Evolutionary conservation across 35 echinoderm and acorn worm species (phyloP), one percentile per base, ranked within the genome.

Genomic region (Chiridota heheva): DNA sequence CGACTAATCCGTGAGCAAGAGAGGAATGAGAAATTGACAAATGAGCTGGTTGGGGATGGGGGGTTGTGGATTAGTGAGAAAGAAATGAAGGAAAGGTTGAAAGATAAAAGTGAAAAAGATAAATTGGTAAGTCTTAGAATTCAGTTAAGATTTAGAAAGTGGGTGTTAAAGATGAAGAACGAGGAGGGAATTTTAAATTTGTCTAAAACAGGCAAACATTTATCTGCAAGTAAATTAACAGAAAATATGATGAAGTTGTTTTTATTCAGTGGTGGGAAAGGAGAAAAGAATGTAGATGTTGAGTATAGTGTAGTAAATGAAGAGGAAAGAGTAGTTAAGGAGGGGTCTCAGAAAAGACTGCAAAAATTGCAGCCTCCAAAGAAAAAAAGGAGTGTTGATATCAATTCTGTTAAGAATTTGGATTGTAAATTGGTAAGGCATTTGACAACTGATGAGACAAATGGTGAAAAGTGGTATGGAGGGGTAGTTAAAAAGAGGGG

Each of bases 181-280:
- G 45, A 82, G 38, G 79, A 65, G 28, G 61, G 62, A 47, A 4
- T 82, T 31, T 48, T 82, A 30, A 82, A 82, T 65, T 34, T 82
- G 42, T 82, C 79, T 20, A 48, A 33, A 20, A 42, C 39, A 5
- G 77, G 56, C 2, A 42, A 31, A 28, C 16, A 60, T 4, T 67
- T 67, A 43, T 41, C 40, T 20, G 24, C 80, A 30, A 7, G 44
- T 24, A 37, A 71, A 40, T 58, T 80, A 40, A 87, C 18, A 59
- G 17, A 24, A 24, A 29, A 58, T 27, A 7, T 71, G 7, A 71
- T n/a, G 4, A 2, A 1, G 30, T 12, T 71, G 1, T 13, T 71
- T 20, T 18, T n/a, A n/a, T 13, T 1, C 2, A 36, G 30, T 7
- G 39, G 61, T 29, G 39, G 33, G n/a, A n/a, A n/a, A n/a, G n/a